Percentiles rank a stretch among this genome's conserved stretches.
phyloP scores from a whole-genome alignment of 2,888 invertebrate species.

The Amblyteles armatorius region DNA sequence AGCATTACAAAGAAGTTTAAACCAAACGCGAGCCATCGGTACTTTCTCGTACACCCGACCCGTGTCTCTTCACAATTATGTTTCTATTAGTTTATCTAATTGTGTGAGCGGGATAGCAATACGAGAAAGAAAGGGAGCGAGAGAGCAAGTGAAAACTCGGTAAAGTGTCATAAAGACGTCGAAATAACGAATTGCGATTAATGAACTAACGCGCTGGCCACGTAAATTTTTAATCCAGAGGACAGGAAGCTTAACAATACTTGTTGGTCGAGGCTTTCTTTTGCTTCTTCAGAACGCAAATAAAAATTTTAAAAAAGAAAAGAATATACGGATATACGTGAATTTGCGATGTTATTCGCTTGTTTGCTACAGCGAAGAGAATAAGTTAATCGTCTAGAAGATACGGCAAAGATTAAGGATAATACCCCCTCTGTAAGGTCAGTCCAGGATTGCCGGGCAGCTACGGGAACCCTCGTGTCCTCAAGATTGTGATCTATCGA shows the following conservation, averaged over 20 bases:
- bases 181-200: slow-evolving; percentile 40
- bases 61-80: slow-evolving; percentile 40
- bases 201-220: slow-evolving; percentile 58
- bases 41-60: slow-evolving; percentile 30
- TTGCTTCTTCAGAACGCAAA: slow-evolving; percentile 21
- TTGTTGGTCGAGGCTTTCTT: slow-evolving; percentile 22
- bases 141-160: slow-evolving; percentile 30
- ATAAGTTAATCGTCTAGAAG: not conserved
- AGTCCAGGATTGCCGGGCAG: slow-evolving; percentile 74
- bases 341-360: slow-evolving; percentile 1
- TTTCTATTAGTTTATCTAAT: slow-evolving; percentile 51
- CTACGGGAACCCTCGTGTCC: slow-evolving; percentile 66
- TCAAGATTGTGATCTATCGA: not conserved
- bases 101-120: slow-evolving; percentile 52
- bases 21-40: slow-evolving; percentile 2
- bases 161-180: slow-evolving; percentile 50
- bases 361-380: not conserved
- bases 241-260: not conserved
- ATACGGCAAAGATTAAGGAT: slow-evolving; percentile 13
- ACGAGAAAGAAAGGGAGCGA: slow-evolving; percentile 20
- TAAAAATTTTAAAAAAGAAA: not conserved
- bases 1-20: slow-evolving; percentile 5
- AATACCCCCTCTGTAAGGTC: slow-evolving; percentile 68
- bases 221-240: slow-evolving; percentile 45
- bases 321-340: not conserved